Evolutionary conservation across 2,797 vertebrate species (phyloP).

Genomic region (Taeniopygia guttata): DNA sequence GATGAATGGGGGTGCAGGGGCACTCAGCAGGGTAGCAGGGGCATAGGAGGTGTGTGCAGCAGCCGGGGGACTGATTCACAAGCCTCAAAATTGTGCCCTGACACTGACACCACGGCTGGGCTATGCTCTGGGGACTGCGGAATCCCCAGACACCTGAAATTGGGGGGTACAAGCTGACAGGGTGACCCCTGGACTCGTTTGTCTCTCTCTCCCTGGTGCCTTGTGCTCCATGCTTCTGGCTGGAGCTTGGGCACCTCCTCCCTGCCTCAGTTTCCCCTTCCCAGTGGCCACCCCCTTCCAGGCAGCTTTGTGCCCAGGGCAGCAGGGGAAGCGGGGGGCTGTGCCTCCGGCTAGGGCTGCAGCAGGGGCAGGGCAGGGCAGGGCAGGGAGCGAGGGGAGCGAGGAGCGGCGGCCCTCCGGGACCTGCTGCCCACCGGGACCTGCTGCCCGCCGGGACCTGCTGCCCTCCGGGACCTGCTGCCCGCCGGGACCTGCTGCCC

Average conservation of each 20-base stretch:
- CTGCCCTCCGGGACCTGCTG: not conserved
- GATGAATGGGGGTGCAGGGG: too few relatives aligned
- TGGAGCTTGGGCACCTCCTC: not conserved
- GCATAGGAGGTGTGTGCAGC: not conserved
- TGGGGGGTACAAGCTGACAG: fast-evolving
- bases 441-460: not conserved
- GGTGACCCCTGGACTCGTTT: too few relatives aligned
- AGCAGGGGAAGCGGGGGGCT: not conserved
- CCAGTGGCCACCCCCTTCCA: not conserved
- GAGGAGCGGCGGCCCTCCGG: not conserved
- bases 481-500: too few relatives aligned
- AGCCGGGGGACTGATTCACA: not conserved
- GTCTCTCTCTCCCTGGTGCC: not conserved
- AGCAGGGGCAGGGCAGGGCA: too few relatives aligned
- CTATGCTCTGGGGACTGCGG: not conserved
- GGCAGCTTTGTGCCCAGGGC: not conserved
- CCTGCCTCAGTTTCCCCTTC: conserved; percentile 2
- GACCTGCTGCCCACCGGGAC: not conserved
- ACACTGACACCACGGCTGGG: fast-evolving
- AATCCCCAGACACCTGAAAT: not conserved
- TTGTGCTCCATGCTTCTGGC: not conserved
- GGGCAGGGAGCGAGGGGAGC: not conserved
- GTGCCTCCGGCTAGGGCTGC: not conserved
- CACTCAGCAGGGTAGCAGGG: not conserved
- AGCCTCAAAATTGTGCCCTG: not conserved